Evolutionary conservation across 2,113 vertebrate genomes (phyloP).

Genomic region (Clarias gariepinus): DNA sequence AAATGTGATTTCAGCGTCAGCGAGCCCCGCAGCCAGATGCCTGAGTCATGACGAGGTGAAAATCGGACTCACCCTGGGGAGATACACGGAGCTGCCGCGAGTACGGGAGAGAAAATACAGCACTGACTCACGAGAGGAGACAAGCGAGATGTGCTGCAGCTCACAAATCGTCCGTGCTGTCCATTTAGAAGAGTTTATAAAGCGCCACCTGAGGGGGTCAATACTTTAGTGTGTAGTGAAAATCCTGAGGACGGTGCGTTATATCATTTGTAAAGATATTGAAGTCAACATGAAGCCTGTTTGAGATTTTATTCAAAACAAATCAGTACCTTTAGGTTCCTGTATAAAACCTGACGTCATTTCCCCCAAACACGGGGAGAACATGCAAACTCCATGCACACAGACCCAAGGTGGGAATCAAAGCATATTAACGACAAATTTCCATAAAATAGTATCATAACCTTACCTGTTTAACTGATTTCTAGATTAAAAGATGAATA

Average conservation of each 20-base stretch:
- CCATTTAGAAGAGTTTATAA: not conserved
- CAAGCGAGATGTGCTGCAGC: not conserved
- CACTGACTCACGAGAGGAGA: not conserved
- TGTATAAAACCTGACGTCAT: not conserved
- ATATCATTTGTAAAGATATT: not conserved
- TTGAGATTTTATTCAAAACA: not conserved
- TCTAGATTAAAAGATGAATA: no score
- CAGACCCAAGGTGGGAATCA: no score
- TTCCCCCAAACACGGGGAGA: not conserved
- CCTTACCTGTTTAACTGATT: no score
- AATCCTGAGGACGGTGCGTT: not conserved
- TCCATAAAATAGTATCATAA: no score
- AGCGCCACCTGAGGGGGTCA: not conserved
- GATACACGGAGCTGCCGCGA: not conserved
- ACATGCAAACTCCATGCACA: no score
- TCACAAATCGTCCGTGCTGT: not conserved
- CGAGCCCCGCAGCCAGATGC: conserved; percentile 25
- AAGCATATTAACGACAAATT: no score
- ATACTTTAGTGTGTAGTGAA: not conserved
- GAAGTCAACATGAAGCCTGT: not conserved
- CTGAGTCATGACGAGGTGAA: conserved; percentile 18
- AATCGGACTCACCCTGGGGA: conserved; percentile 16
- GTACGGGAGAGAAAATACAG: not conserved
- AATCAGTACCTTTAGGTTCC: not conserved
- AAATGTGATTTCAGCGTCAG: conserved; percentile 45